Conservation (phyloP, 2,113 vertebrate genomes). For the Coptodon bakossiorum region DNA sequence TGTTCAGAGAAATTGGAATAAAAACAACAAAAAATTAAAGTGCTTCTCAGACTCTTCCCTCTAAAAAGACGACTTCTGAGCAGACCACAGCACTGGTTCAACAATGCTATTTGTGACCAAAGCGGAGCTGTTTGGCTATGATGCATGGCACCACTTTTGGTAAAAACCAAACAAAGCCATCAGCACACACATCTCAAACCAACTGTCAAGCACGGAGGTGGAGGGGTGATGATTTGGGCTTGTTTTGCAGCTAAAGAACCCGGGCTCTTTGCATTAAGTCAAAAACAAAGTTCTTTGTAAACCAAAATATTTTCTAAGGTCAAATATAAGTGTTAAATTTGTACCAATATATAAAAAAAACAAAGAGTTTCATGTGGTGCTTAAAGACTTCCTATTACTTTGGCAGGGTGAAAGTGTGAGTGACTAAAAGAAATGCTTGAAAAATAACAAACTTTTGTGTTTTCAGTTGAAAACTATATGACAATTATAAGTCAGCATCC, state of each 20-base stretch:
- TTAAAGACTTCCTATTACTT: neutral
- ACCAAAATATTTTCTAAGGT: neutral
- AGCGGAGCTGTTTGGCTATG: neutral
- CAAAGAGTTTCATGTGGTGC: neutral
- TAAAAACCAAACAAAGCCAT: neutral
- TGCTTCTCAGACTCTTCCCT: neutral
- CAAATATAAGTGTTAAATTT: neutral
- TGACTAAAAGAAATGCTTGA: neutral
- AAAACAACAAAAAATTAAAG: neutral
- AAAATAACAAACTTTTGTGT: neutral
- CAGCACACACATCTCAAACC: neutral
- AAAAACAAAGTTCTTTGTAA: neutral
- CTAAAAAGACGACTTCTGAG: neutral
- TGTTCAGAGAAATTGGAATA: neutral
- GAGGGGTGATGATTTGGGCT: neutral
- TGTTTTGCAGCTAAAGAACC: neutral
- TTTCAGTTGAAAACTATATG: neutral
- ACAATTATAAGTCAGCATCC: neutral
- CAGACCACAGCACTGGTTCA: neutral
- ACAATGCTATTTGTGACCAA: neutral
- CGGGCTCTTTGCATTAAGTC: neutral
- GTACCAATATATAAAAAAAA: neutral
- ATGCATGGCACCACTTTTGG: neutral
- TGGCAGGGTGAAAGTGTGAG: neutral
- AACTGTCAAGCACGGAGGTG: neutral